These are phyloP conservation scores for Eurosta solidaginis DNA, from an alignment of 1,140 invertebrate genomes.

Conservation along the genomic window DNA sequence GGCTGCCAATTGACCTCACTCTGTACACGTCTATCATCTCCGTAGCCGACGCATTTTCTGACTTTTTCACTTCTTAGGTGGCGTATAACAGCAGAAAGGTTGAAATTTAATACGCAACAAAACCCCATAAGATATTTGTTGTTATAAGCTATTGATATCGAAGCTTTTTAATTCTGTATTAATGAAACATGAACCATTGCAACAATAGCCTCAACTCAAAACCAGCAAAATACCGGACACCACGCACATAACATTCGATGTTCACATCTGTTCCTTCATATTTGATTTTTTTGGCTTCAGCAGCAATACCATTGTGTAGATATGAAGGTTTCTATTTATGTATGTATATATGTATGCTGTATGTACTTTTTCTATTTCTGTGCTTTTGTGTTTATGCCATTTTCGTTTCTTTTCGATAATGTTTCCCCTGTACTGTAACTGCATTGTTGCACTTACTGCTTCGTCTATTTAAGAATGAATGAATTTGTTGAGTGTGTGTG, in stretches of 20 bases:
- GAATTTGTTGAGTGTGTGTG: not conserved
- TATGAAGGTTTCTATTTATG: too few relatives aligned
- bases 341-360: too few relatives aligned
- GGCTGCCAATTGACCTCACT: not conserved
- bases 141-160: not conserved
- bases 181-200: not conserved
- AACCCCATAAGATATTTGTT: not conserved
- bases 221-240: not conserved
- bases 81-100: not conserved
- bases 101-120: not conserved
- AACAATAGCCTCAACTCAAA: not conserved
- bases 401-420: not conserved
- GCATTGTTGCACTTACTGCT: conserved; percentile 1
- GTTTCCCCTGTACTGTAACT: not conserved
- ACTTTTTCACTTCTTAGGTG: not conserved
- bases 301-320: not conserved
- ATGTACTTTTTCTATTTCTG: not conserved
- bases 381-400: not conserved
- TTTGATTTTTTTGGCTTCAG: not conserved
- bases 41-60: not conserved
- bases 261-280: not conserved
- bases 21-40: not conserved
- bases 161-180: too few relatives aligned
- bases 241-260: not conserved
- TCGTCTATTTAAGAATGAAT: conserved; percentile 1